Evolutionary conservation across 2,797 vertebrate species (phyloP).

Genomic region (Amblyopsis hoosieri): DNA sequence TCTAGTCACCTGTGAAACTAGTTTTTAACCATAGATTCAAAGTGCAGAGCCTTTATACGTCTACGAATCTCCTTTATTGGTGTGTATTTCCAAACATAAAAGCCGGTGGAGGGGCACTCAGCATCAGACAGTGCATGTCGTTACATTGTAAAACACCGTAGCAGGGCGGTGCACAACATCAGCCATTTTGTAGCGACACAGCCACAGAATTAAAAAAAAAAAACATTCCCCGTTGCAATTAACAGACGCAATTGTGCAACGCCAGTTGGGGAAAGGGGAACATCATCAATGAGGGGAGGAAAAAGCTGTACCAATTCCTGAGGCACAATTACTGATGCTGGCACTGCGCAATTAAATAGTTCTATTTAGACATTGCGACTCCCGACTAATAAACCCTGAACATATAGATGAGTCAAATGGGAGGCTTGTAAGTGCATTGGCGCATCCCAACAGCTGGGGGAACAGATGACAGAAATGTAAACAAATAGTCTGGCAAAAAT

Average conservation of each 20-base stretch:
- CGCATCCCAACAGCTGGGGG: slow-evolving; percentile 49
- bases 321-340: slow-evolving; percentile 67
- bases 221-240: slow-evolving; percentile 69
- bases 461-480: slow-evolving; percentile 58
- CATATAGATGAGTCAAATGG: slow-evolving; percentile 47
- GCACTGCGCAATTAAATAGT: slow-evolving; percentile 64
- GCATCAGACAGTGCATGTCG: slow-evolving; percentile 42
- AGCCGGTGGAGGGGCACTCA: slow-evolving; percentile 61
- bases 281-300: slow-evolving; percentile 66
- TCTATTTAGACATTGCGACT: slow-evolving; percentile 56
- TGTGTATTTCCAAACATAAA: slow-evolving; percentile 76
- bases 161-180: slow-evolving; percentile 56
- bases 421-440: slow-evolving; percentile 30
- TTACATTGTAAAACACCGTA: slow-evolving; percentile 75
- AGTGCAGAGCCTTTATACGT: slow-evolving; percentile 44
- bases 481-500: slow-evolving; percentile 30
- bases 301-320: slow-evolving; percentile 69
- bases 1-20: slow-evolving; percentile 81
- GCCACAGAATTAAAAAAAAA: slow-evolving; percentile 57
- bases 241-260: slow-evolving; percentile 67
- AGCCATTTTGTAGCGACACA: slow-evolving; percentile 42
- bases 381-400: slow-evolving; percentile 56
- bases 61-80: slow-evolving; percentile 63
- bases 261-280: slow-evolving; percentile 49
- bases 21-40: slow-evolving; percentile 74